Conservation (phyloP, 2,888 invertebrate genomes). For the Trypoxylon attenuatum region DNA sequence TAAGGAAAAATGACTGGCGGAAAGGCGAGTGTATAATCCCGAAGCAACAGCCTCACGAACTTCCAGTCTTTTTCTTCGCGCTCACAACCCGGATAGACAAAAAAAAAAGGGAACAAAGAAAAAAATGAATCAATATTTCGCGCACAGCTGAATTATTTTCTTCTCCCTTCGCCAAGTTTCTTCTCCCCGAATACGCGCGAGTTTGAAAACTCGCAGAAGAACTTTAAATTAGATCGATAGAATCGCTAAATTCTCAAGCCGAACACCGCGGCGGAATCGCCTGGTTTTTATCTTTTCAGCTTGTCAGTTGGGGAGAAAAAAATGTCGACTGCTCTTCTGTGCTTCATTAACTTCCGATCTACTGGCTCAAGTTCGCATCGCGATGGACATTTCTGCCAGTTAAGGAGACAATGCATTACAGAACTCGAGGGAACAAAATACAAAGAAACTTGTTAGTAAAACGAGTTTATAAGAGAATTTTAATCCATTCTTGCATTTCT, state of each 20-base stretch:
- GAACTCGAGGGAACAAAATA: no score
- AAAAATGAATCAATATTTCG: slow-evolving; percentile 32
- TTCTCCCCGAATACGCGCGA: slow-evolving; percentile 1
- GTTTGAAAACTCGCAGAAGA: slow-evolving; percentile 19
- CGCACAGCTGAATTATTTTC: slow-evolving; percentile 22
- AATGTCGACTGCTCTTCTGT: background rate
- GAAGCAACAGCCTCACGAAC: background rate
- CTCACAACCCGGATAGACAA: no score
- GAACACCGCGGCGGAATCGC: background rate
- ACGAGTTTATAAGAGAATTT: no score
- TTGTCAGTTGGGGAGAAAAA: background rate
- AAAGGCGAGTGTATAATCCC: background rate
- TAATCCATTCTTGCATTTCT: no score
- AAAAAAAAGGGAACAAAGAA: background rate
- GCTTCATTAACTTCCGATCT: no score
- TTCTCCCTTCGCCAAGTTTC: slow-evolving; percentile 11
- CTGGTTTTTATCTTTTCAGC: background rate
- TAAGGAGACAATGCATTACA: no score
- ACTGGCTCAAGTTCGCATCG: no score
- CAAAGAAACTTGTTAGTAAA: no score
- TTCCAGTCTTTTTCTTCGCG: background rate
- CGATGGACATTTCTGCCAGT: no score
- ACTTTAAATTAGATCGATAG: slow-evolving; percentile 43
- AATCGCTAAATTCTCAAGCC: slow-evolving; percentile 12
- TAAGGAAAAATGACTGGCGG: no score